These are phyloP conservation scores for Biston stratarius DNA, from an alignment of 2,888 invertebrate genomes.

Conservation along the genomic window DNA sequence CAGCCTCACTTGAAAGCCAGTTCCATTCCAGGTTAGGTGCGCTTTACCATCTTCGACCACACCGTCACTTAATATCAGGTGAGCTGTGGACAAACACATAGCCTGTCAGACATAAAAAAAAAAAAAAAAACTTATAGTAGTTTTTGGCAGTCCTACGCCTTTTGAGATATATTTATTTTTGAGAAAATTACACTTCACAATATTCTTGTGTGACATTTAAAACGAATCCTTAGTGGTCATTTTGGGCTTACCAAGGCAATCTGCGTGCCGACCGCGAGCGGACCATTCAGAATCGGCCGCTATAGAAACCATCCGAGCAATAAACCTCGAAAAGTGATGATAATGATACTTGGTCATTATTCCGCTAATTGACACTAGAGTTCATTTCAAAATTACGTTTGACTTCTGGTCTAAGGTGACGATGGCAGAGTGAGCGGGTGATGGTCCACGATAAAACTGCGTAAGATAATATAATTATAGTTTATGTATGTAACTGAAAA, in stretches of 20 bases:
- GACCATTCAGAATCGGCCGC: slow-evolving; percentile 26
- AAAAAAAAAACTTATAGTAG: too few species aligned
- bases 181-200: too few species aligned
- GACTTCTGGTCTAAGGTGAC: slow-evolving; percentile 10
- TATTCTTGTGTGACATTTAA: background rate
- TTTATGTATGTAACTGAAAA: too few species aligned
- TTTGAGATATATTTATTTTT: too few species aligned
- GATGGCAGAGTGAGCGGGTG: slow-evolving; percentile 20
- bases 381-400: slow-evolving; percentile 49
- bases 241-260: slow-evolving; percentile 1
- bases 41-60: too few species aligned
- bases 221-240: background rate
- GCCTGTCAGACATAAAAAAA: too few species aligned
- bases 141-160: too few species aligned
- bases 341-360: slow-evolving; percentile 42
- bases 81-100: too few species aligned
- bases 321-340: slow-evolving; percentile 46
- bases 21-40: too few species aligned
- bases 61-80: too few species aligned
- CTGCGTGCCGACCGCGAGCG: slow-evolving; percentile 15
- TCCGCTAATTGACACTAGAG: slow-evolving; percentile 47
- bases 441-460: background rate
- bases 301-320: slow-evolving; percentile 34
- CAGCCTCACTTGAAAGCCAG: too few species aligned
- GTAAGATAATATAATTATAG: too few species aligned